Evolutionary conservation across 2,888 invertebrate species (phyloP), one percentile per base, ranked within the genome.

Genomic region (Drosophila bunnanda): DNA sequence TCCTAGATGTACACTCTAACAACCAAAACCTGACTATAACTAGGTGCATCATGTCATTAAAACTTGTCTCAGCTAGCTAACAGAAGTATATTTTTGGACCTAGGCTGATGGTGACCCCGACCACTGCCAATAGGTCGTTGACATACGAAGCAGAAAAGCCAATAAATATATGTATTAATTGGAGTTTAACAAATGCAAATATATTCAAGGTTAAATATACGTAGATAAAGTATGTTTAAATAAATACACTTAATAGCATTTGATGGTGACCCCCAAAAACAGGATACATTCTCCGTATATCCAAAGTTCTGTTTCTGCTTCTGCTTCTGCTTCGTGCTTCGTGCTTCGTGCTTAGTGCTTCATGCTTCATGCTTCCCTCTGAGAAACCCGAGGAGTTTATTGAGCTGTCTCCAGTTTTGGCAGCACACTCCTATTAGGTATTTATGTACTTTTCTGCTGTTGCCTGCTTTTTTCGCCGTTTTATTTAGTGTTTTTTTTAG

Each of bases 361-460:
- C 4, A 17, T 15, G 36, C 38, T n/a, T 38, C 38, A 15, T 22
- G 43, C 8, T 43, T 43, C 43, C 43, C 22, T 15, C 17, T 13
- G 30, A 4, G 48, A 30, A 50, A 39, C 54, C 36, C 36, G 28
- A 38, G 36, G 39, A 41, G 39, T 41, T 60, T 60, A 60, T 60
- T 60, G 59, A 60, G 59, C 39, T 60, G 59, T 41, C 59, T 59
- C 38, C 59, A 57, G 20, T 52, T 52, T 59, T 39, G 53, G 48
- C 48, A 48, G 48, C 48, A 41, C n/a, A 55, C 30, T 60, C 30
- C 17, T 59, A 52, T 41, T 52, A 10, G 32, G 46, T 48, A 48
- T 46, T 46, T 60, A 60, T 62, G 44, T 66, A 68, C 66, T 53
- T 67, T 46, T 46, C 46, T 36, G 62, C 17, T 36, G 38, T 64